A percentile compares a stretch with the other conserved stretches of the same genome.
These are phyloP conservation scores for Ecliptopera silaceata DNA, from an alignment of 2,888 invertebrate species.

Conservation along the genomic window DNA sequence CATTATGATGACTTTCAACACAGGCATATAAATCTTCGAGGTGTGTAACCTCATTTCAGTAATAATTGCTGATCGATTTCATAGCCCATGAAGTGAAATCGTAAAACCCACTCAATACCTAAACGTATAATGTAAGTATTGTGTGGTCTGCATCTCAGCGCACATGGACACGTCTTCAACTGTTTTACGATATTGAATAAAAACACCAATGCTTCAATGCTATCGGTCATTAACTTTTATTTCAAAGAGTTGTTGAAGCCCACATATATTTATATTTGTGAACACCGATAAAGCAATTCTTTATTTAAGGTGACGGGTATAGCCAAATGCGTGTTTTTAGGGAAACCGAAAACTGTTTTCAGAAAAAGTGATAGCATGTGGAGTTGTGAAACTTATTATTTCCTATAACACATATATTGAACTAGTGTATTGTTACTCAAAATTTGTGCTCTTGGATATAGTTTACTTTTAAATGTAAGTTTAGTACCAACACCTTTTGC, in stretches of 20 bases:
- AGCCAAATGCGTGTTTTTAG: too few species aligned
- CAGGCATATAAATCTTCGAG: not conserved
- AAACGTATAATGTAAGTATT: constrained; percentile 20
- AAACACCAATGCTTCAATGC: constrained; percentile 8
- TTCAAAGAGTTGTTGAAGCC: constrained; percentile 10
- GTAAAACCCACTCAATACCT: constrained; percentile 35
- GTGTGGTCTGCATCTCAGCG: constrained; percentile 30
- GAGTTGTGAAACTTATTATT: too few species aligned
- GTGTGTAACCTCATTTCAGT: constrained; percentile 50
- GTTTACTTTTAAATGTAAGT: too few species aligned
- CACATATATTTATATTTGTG: too few species aligned
- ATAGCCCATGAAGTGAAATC: constrained; percentile 49
- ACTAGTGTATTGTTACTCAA: too few species aligned
- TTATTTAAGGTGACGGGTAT: too few species aligned
- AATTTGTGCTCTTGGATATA: too few species aligned
- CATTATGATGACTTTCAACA: not conserved
- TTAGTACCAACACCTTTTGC: too few species aligned
- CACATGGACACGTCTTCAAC: constrained; percentile 21
- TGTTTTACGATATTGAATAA: constrained; percentile 19
- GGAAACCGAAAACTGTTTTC: too few species aligned
- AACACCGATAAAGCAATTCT: too few species aligned
- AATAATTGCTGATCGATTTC: constrained; percentile 64
- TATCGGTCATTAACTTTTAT: constrained; percentile 11
- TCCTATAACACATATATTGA: too few species aligned
- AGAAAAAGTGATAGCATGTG: too few species aligned